phyloP scores from a whole-genome alignment of 1,140 invertebrate species.

The Grapholita molesta region DNA sequence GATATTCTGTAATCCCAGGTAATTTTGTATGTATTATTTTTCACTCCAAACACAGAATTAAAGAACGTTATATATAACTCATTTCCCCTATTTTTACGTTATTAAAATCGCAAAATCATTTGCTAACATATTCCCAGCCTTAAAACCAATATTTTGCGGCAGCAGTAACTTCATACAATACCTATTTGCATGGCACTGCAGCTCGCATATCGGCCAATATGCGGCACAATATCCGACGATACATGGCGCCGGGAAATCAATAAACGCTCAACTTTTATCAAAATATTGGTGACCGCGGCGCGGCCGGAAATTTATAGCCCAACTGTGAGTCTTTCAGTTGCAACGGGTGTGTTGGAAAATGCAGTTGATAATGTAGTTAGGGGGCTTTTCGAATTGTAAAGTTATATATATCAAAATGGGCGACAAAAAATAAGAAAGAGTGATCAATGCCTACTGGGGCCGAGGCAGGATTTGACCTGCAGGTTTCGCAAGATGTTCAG shows the following conservation, averaged over 20 bases:
- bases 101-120: too few relatives aligned
- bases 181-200: background rate
- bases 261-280: conserved; percentile 19
- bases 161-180: background rate
- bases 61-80: too few relatives aligned
- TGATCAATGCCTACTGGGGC: too few relatives aligned
- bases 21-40: too few relatives aligned
- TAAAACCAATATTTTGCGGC: background rate
- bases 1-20: too few relatives aligned
- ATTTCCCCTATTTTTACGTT: too few relatives aligned
- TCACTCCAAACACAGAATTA: too few relatives aligned
- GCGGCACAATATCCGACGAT: background rate
- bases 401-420: too few relatives aligned
- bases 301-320: background rate
- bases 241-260: conserved; percentile 15
- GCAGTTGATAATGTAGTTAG: background rate
- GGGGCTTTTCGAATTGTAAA: too few relatives aligned
- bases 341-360: background rate
- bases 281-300: conserved; percentile 19
- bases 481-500: too few relatives aligned
- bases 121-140: background rate
- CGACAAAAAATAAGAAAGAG: too few relatives aligned
- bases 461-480: too few relatives aligned
- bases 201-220: background rate
- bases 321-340: background rate